Percentiles rank a stretch among this genome's conserved stretches.
These are phyloP conservation scores for Siniperca obscura DNA, from an alignment of 2,797 vertebrate genomes.

Conservation along the genomic window DNA sequence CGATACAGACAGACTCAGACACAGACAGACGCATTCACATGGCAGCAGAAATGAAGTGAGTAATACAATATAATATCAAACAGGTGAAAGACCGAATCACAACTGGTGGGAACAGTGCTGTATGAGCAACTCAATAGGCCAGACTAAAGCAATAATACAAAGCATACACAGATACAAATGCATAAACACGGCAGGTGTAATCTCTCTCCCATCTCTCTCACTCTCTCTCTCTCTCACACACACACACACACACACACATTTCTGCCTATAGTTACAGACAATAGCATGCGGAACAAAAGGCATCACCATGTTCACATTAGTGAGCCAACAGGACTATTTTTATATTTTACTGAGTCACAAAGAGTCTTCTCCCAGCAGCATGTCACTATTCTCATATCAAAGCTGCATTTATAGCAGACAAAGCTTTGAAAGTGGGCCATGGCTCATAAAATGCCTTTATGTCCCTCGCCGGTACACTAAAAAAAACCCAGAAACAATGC, in stretches of 20 bases:
- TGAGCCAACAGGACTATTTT: slow-evolving; percentile 78
- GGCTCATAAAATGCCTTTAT: slow-evolving; percentile 81
- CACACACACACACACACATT: slow-evolving; percentile 34
- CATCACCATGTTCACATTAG: slow-evolving; percentile 76
- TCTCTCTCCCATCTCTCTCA: slow-evolving; percentile 30
- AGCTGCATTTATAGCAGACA: slow-evolving; percentile 80
- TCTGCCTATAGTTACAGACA: slow-evolving; percentile 66
- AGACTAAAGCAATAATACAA: slow-evolving; percentile 62
- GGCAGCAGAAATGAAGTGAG: slow-evolving; percentile 73
- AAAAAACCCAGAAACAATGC: slow-evolving; percentile 76
- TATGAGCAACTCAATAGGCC: slow-evolving; percentile 65
- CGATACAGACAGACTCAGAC: slow-evolving; percentile 73
- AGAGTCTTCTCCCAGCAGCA: slow-evolving; percentile 79
- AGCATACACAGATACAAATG: slow-evolving; percentile 57
- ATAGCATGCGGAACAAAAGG: slow-evolving; percentile 73
- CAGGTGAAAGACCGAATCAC: slow-evolving; percentile 72
- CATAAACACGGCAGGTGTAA: slow-evolving; percentile 62
- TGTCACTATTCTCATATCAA: slow-evolving; percentile 83
- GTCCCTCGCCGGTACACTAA: slow-evolving; percentile 75
- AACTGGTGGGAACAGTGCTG: slow-evolving; percentile 72
- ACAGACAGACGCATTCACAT: slow-evolving; percentile 68
- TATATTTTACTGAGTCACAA: slow-evolving; percentile 82
- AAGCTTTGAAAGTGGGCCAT: slow-evolving; percentile 84
- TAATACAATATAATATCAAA: slow-evolving; percentile 79
- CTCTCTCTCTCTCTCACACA: slow-evolving; percentile 9